phyloP scores from a whole-genome alignment of 2,113 vertebrate species.

The Muscicapa adusta region DNA sequence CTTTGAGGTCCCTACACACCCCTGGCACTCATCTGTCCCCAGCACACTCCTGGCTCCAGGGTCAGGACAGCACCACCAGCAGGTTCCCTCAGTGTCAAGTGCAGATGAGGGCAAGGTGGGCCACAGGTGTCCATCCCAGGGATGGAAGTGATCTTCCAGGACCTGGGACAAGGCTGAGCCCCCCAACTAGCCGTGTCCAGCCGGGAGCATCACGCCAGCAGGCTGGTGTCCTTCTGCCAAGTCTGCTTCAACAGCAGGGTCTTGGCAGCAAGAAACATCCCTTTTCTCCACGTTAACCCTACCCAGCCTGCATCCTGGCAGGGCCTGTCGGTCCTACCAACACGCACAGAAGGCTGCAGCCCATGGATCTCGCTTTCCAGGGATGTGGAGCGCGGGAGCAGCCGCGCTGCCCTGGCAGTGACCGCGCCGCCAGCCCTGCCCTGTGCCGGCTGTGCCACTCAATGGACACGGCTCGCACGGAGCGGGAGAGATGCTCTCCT shows the following conservation, averaged over 20 bases:
- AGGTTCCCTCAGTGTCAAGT: accelerated
- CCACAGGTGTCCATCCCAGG: accelerated
- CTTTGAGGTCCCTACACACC: accelerated
- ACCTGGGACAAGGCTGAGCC: neutral
- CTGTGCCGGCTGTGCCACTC: neutral
- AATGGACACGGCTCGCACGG: accelerated
- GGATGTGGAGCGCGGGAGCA: accelerated
- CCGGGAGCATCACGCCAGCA: neutral
- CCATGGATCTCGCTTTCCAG: accelerated
- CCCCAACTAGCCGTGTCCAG: accelerated
- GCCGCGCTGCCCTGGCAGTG: accelerated
- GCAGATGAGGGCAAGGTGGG: neutral
- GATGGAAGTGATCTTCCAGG: neutral
- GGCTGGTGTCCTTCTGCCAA: neutral
- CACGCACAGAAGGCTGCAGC: accelerated
- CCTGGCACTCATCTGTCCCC: neutral
- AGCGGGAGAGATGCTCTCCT: neutral
- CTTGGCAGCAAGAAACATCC: neutral
- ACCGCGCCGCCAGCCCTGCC: neutral
- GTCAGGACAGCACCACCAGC: neutral
- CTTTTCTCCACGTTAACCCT: accelerated
- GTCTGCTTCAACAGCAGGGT: neutral
- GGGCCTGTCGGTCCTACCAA: neutral
- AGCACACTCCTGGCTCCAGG: accelerated
- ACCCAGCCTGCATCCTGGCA: accelerated